Percentiles rank a stretch among this genome's conserved stretches.
Conservation (phyloP, 1,140 invertebrate genomes). For the Drosophila pallidifrons region DNA sequence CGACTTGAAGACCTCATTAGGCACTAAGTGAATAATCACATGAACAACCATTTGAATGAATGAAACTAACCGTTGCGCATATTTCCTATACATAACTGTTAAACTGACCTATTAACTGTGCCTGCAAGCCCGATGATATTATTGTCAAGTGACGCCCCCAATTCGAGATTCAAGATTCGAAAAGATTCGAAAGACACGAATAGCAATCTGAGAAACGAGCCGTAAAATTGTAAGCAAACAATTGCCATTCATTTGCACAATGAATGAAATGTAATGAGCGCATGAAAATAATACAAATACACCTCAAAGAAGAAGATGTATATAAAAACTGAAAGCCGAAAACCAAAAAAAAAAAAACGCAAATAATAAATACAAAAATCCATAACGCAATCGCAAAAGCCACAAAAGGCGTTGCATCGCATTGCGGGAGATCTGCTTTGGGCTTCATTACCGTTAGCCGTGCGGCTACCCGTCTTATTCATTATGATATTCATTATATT, state of each 20-base stretch:
- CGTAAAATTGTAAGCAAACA: slow-evolving; percentile 60
- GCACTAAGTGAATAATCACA: not conserved
- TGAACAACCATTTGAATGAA: not conserved
- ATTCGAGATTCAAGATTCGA: slow-evolving; percentile 8
- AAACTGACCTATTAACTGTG: not conserved
- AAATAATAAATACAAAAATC: not conserved
- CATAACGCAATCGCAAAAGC: slow-evolving; percentile 27
- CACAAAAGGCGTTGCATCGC: slow-evolving; percentile 31
- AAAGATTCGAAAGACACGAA: not conserved
- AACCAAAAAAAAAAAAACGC: not conserved
- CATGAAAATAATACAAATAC: slow-evolving; percentile 58
- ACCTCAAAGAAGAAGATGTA: not conserved
- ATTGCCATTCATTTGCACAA: slow-evolving; percentile 75
- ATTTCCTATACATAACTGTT: not conserved
- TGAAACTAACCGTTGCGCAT: not conserved
- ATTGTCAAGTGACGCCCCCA: slow-evolving; percentile 30
- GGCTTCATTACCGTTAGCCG: slow-evolving; percentile 5
- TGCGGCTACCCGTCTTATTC: slow-evolving; percentile 15
- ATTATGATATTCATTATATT: slow-evolving; percentile 1
- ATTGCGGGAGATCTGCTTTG: slow-evolving; percentile 20
- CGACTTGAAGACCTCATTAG: slow-evolving; percentile 10
- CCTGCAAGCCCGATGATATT: not conserved
- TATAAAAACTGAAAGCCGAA: slow-evolving; percentile 8
- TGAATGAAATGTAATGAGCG: slow-evolving; percentile 69
- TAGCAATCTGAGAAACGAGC: slow-evolving; percentile 40